These are phyloP conservation scores for Antheraea assamensis DNA, from an alignment of 2,888 invertebrate genomes.

Conservation along the genomic window DNA sequence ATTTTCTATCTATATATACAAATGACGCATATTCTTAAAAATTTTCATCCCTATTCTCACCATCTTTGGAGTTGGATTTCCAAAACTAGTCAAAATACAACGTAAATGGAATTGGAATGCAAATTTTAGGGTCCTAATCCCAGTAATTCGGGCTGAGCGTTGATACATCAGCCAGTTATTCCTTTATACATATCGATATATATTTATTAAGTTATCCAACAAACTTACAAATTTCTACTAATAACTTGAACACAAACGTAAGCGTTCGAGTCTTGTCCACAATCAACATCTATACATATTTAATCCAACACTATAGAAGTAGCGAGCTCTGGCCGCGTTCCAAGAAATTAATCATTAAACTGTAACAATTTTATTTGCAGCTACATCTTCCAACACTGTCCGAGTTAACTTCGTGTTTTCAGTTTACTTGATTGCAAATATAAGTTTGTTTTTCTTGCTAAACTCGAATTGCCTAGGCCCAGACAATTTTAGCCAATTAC, in stretches of 20 bases:
- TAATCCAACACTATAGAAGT: slow-evolving; percentile 24
- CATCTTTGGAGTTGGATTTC: too few relatives aligned
- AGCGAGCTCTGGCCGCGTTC: slow-evolving; percentile 34
- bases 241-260: slow-evolving; percentile 17
- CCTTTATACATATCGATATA: too few relatives aligned
- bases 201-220: not conserved
- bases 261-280: slow-evolving; percentile 16
- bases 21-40: too few relatives aligned
- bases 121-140: too few relatives aligned
- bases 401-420: not conserved
- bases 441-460: slow-evolving; percentile 11
- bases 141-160: too few relatives aligned
- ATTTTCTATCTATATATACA: too few relatives aligned
- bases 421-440: slow-evolving; percentile 3
- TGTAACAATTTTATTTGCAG: slow-evolving; percentile 22
- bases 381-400: not conserved
- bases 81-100: too few relatives aligned
- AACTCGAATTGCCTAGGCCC: slow-evolving; percentile 14
- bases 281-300: slow-evolving; percentile 19
- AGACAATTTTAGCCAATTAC: slow-evolving; percentile 13
- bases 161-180: too few relatives aligned
- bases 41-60: too few relatives aligned
- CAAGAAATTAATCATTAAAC: slow-evolving; percentile 34
- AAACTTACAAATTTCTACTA: slow-evolving; percentile 1
- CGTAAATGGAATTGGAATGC: too few relatives aligned